phyloP scores from a whole-genome alignment of 1,140 invertebrate species.

The Drosophila pruinosa region DNA sequence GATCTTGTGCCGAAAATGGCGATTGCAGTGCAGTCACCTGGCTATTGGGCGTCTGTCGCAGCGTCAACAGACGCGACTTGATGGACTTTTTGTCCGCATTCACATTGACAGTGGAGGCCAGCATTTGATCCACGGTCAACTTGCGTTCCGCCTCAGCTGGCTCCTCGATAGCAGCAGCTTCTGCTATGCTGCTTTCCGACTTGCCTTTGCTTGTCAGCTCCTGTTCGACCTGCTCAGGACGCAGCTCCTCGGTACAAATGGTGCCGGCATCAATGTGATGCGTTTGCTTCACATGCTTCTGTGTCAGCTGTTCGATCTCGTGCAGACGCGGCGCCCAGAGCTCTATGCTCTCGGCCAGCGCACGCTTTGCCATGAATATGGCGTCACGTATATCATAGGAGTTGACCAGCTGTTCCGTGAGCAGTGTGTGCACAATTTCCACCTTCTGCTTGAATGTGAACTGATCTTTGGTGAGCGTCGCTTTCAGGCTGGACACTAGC shows the following conservation, averaged over 20 bases:
- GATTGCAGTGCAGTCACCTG: slow-evolving; percentile 84
- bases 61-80: slow-evolving; percentile 87
- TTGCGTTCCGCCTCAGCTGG: slow-evolving; percentile 48
- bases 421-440: slow-evolving; percentile 87
- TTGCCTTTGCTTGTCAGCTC: slow-evolving; percentile 3
- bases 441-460: slow-evolving; percentile 88
- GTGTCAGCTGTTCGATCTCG: slow-evolving; percentile 67
- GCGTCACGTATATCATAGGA: slow-evolving; percentile 73
- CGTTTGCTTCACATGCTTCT: slow-evolving; percentile 50
- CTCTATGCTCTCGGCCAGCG: slow-evolving; percentile 79
- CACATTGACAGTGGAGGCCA: slow-evolving; percentile 50
- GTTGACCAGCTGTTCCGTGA: slow-evolving; percentile 78
- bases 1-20: slow-evolving; percentile 87
- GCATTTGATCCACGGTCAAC: slow-evolving; percentile 58
- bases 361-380: slow-evolving; percentile 63
- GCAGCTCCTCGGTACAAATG: slow-evolving; percentile 78
- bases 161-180: slow-evolving; percentile 25
- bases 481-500: slow-evolving; percentile 83
- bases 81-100: slow-evolving; percentile 86
- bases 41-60: slow-evolving; percentile 85
- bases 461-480: slow-evolving; percentile 87
- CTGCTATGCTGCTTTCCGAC: not conserved
- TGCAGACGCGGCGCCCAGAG: slow-evolving; percentile 69
- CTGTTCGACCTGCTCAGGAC: slow-evolving; percentile 48
- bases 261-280: slow-evolving; percentile 68